phyloP scores from a whole-genome alignment of 2,888 invertebrate genomes.

The Meta bourneti region DNA sequence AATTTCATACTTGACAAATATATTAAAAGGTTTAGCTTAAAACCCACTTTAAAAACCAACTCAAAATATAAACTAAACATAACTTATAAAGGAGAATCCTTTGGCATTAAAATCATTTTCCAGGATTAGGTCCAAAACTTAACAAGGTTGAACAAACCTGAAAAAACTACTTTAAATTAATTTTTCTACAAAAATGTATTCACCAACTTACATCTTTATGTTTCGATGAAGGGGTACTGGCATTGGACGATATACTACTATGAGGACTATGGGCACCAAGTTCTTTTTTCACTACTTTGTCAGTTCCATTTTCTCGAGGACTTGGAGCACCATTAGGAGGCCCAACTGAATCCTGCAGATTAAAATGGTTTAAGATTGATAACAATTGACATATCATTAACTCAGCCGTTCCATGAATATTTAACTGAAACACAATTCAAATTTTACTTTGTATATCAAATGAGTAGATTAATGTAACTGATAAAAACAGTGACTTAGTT shows the following conservation, averaged over 20 bases:
- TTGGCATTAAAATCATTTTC: no score
- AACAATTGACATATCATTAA: not conserved
- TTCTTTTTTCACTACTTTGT: conserved; percentile 82
- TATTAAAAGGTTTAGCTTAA: no score
- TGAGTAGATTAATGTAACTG: not conserved
- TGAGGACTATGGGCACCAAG: conserved; percentile 77
- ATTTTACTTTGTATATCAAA: not conserved
- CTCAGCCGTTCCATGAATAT: not conserved
- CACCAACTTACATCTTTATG: conserved; percentile 75
- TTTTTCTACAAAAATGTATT: no score
- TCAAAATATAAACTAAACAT: no score
- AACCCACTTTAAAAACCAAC: no score
- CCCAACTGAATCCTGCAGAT: conserved; percentile 86
- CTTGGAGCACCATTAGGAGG: conserved; percentile 79
- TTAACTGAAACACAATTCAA: not conserved
- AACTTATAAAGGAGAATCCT: no score
- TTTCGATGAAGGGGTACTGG: conserved; percentile 77
- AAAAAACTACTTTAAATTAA: no score
- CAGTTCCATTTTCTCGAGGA: conserved; percentile 77
- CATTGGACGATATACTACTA: conserved; percentile 77
- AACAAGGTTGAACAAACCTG: no score
- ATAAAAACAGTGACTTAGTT: no score
- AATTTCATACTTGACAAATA: no score
- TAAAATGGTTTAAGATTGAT: not conserved
- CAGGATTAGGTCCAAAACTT: no score